Evolutionary conservation across 2,113 vertebrate species (phyloP), one percentile per base, ranked within the genome.

Genomic region (Clarias gariepinus): DNA sequence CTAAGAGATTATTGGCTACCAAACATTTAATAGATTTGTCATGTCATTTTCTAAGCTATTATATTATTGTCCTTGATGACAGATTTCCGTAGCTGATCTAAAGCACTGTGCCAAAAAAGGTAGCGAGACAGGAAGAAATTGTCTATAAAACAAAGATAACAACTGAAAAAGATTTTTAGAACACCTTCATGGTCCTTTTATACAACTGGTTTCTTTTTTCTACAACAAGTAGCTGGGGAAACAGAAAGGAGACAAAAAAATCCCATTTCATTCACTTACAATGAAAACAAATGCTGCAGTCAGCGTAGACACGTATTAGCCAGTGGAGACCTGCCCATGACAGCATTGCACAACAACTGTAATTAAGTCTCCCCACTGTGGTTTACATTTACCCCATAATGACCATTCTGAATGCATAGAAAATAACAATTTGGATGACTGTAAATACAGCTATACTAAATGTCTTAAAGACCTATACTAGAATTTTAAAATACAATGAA

Each of bases 281-380:
- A 85, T 84, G 90, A 87, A 90, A 91, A 92, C 89, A 93, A 90
- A 92, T 88, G 83, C 83, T 90, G 63, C 86, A 90, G 81, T 92
- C 79, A 89, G 82, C 68, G 86, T 68, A 91, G 90, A 89, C 93
- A 93, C 79, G 87, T 89, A 92, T 89, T 78, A 89, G 87, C 93
- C 87, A 84, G 94, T 92, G 89, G 63, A 90, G 91, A 93, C 92
- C 91, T 92, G 93, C 90, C 92, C 87, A 79, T 86, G 88, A 36
- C 83, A 84, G 74, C 52, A 61, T 4, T 28, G 61, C 30, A 83
- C 33, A 82, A 82, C 47, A 77, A 83, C 86, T 60, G 60, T 86
- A 74, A 86, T 89, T 58, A 86, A n/a, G 82, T 36, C 13, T 86
- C 66, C 47, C 16, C 58, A 30, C 33, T 36, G 8, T 36, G 61